A percentile compares a stretch with the other conserved stretches of the same genome.
These are phyloP conservation scores for Daktulosphaira vitifoliae DNA, from an alignment of 1,140 invertebrate species.

Conservation along the genomic window DNA sequence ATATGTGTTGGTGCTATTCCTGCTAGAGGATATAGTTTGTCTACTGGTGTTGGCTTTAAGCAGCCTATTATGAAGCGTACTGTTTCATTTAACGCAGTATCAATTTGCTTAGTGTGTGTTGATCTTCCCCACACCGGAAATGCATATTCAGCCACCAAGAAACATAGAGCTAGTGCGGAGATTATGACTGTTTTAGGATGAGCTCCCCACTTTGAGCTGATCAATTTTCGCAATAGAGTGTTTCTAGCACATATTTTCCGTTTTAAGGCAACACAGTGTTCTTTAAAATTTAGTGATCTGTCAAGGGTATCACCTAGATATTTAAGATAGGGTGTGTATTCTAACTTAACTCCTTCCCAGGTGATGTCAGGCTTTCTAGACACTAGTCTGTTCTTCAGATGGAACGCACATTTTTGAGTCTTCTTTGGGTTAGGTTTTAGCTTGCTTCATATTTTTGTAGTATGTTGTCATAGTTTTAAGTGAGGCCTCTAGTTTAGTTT, in stretches of 20 bases:
- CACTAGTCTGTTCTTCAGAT: constrained; percentile 20
- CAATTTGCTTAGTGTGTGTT: constrained; percentile 6
- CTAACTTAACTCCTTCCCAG: not conserved
- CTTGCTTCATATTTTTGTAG: not conserved
- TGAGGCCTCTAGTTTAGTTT: constrained; percentile 1
- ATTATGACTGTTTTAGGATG: constrained; percentile 8
- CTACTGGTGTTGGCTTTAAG: too few species aligned
- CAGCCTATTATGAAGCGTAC: not conserved
- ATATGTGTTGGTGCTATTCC: not conserved
- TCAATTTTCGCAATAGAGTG: constrained; percentile 14
- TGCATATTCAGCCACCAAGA: not conserved
- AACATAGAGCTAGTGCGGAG: not conserved
- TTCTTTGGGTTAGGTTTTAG: constrained; percentile 7
- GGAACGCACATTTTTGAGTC: constrained; percentile 18
- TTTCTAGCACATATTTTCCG: constrained; percentile 6
- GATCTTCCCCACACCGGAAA: constrained; percentile 2
- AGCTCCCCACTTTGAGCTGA: constrained; percentile 5
- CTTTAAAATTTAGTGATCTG: constrained; percentile 10
- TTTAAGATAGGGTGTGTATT: not conserved
- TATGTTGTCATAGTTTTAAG: not conserved
- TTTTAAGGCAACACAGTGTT: constrained; percentile 6
- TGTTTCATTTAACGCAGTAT: not conserved
- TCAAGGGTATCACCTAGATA: constrained; percentile 9
- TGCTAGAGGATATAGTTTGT: too few species aligned
- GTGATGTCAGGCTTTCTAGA: not conserved